Evolutionary conservation across 1,140 invertebrate species (phyloP).

Genomic region (Hormaphis cornu): DNA sequence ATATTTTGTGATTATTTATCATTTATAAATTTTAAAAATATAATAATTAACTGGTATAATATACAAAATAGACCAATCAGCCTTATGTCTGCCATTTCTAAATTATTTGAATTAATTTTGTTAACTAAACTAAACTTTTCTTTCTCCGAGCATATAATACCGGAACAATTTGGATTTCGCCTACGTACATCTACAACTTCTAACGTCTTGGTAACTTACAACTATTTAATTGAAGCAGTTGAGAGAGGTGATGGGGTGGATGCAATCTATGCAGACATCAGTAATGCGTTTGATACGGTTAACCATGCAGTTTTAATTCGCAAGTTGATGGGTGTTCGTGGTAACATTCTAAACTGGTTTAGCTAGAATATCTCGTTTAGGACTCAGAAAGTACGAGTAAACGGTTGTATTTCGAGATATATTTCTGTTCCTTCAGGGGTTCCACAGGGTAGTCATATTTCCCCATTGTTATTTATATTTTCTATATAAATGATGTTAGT

Average conservation of each 20-base stretch:
- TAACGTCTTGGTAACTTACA: not conserved
- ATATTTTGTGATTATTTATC: too few species aligned
- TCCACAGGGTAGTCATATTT: too few species aligned
- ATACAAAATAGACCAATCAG: not conserved
- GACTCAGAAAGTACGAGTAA: not conserved
- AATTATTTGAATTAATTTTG: conserved; percentile 13
- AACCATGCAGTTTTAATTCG: not conserved
- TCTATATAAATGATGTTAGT: too few species aligned
- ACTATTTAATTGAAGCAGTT: not conserved
- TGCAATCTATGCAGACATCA: conserved; percentile 14
- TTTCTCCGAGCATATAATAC: not conserved
- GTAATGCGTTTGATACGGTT: conserved; percentile 12
- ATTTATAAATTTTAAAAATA: too few species aligned
- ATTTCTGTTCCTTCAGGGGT: not conserved
- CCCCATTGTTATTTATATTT: too few species aligned
- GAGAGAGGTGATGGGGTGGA: not conserved
- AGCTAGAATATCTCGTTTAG: not conserved
- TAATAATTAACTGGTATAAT: too few species aligned
- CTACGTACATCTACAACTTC: not conserved
- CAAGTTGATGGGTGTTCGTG: not conserved
- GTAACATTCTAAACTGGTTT: not conserved
- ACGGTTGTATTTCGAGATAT: not conserved
- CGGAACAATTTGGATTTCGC: conserved; percentile 6
- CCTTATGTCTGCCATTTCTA: not conserved
- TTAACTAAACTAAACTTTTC: not conserved